These are phyloP conservation scores for Syrrhaptes paradoxus DNA, from an alignment of 2,113 vertebrate species.

Conservation along the genomic window DNA sequence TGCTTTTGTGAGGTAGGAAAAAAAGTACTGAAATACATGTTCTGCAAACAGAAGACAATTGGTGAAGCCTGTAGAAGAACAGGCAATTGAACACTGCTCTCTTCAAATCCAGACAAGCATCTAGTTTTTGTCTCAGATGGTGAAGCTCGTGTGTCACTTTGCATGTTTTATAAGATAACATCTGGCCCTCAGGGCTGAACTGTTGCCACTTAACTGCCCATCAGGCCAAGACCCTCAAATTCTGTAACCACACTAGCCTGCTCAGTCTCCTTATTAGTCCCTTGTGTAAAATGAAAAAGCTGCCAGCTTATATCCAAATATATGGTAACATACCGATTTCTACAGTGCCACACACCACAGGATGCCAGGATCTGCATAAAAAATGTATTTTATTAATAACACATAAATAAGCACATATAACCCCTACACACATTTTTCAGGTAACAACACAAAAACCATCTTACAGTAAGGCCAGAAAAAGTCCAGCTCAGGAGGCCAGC, in stretches of 20 bases:
- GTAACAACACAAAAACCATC: background rate
- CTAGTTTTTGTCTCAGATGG: background rate
- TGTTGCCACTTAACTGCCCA: background rate
- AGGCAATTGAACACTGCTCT: background rate
- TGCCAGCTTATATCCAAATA: background rate
- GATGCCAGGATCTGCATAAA: background rate
- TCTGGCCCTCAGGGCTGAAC: background rate
- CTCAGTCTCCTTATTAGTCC: background rate
- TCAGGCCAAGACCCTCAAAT: background rate
- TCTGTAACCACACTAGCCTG: fast-evolving
- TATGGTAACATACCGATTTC: background rate
- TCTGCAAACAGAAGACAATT: background rate
- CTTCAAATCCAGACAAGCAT: fast-evolving
- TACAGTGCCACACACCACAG: background rate
- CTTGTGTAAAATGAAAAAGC: background rate
- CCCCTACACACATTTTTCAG: background rate
- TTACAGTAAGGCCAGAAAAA: background rate
- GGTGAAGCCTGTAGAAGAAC: background rate
- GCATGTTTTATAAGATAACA: background rate
- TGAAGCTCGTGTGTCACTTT: background rate
- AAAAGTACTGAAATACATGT: fast-evolving
- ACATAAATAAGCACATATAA: constrained; percentile 36
- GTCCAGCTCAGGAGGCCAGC: background rate
- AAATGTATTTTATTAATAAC: background rate
- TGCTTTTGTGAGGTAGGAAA: background rate